Base-by-base conservation (phyloP, 2,888 invertebrate species). In the Andricus curvator region DNA sequence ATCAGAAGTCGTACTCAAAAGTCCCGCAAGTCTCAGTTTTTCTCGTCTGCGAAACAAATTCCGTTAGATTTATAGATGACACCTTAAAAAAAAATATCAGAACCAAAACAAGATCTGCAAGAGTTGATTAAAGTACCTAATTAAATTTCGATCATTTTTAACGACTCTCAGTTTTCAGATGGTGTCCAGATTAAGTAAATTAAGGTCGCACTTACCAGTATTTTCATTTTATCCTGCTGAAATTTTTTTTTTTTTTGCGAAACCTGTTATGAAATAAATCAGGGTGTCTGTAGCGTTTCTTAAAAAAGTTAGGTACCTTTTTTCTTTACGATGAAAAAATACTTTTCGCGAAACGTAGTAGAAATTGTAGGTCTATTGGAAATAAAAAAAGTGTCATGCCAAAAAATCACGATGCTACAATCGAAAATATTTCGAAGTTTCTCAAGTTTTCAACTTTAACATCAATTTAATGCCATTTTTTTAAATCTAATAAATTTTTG, bases 1-100 rank as follows among this genome's bases (percentile, higher is more conserved):
- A 33, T 74, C n/a, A 74, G 56, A 56, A 74, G 33, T 74, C n/a
- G 33, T n/a, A 74, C 29, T 56, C 56, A 56, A 74, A 74, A 74
- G 74, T 74, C 37, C 74, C 74, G 74, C 74, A 74, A 74, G 56
- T 22, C 4, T 56, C 11, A 56, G 74, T 33, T 74, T 74, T 51
- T 74, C 33, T 74, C 17, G 4, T 51, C n/a, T 51, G 11, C 13
- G 13, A 56, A 5, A 56, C n/a, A 56, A 33, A 56, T 29, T 70
- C 74, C 74, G 74, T 74, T 74, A 70, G 2, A 56, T n/a, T 56
- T n/a, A 11, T 51, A 8, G n/a, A n/a, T 13, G n/a, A 33, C 11
- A 56, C 6, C 33, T n/a, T 29, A n/a, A 74, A 56, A 56, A 37
- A 33, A 9, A n/a, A 51, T 51, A 4, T 41, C n/a, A 1, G 11